Evolutionary conservation across 2,113 vertebrate species (phyloP).

Genomic region (Jacana jacana): DNA sequence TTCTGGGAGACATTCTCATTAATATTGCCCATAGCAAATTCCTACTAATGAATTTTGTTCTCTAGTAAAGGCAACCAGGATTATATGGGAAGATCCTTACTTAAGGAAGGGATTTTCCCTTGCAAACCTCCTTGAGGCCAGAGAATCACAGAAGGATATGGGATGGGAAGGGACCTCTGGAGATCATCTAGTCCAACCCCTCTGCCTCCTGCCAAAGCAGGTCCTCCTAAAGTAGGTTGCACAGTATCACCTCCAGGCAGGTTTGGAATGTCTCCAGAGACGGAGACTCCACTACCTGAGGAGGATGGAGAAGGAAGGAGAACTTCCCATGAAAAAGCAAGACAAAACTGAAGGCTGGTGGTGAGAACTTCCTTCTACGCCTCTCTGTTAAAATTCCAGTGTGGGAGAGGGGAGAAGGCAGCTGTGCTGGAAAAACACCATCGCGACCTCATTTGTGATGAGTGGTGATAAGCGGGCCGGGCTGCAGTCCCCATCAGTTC

Average conservation of each 20-base stretch:
- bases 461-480: constrained; percentile 25
- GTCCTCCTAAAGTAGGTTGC: too few species aligned
- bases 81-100: background rate
- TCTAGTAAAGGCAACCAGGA: background rate
- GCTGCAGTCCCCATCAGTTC: constrained; percentile 40
- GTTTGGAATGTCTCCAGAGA: too few species aligned
- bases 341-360: background rate
- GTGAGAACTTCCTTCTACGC: background rate
- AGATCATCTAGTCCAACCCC: too few species aligned
- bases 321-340: background rate
- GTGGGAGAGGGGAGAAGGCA: background rate
- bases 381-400: background rate
- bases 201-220: too few species aligned
- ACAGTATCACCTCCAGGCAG: too few species aligned
- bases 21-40: background rate
- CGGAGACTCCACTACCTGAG: too few species aligned
- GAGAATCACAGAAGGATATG: too few species aligned
- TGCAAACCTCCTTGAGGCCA: background rate
- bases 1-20: background rate
- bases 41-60: background rate
- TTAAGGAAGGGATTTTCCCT: background rate
- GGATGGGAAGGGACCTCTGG: too few species aligned
- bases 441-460: background rate
- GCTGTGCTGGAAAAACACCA: background rate
- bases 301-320: background rate